Base-by-base conservation (phyloP, 2,888 invertebrate genomes). In the Scaptomyza tumidula region DNA sequence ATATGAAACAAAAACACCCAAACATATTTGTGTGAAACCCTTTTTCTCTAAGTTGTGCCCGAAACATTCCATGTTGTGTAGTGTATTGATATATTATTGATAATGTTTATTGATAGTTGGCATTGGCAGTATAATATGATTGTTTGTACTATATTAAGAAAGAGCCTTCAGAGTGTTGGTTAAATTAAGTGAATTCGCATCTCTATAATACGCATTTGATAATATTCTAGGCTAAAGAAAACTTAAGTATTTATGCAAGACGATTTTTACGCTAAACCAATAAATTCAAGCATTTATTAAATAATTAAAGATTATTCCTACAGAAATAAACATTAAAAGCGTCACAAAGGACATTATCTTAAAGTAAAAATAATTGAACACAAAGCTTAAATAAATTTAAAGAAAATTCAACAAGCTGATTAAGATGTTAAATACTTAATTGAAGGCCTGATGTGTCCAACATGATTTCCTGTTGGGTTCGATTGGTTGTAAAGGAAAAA, bases 241-340 rank as follows among this genome's bases (percentile, higher is more conserved):
- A 65, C 33, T 39, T 54, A 72, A 70, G 66, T 75, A 68, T 78
- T 70, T 78, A 81, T 63, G 78, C 70, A 70, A 78, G 70, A 74
- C 66, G 62, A 62, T 70, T 79, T 79, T 52, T 56, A 76, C 48
- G 79, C 76, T 70, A 65, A 78, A 68, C 67, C 82, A 78, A 78
- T 74, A 78, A 78, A 81, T 74, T 81, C 58, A 75, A 78, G 78
- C 78, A 78, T 78, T 78, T 78, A 78, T 78, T 74, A 81, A 65
- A 61, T 69, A 67, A 59, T 78, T 68, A 73, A 66, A 35, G 27
- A 63, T 52, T 46, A 80, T 68, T 67, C 78, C 67, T 73, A 78
- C 68, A 59, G 58, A 57, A 58, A 58, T 55, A 43, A 50, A 69
- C 37, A 52, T 56, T 55, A 52, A 41, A 57, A 35, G 6, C n/a